Conservation (phyloP, 2,888 invertebrate species). For the Lutraria lutraria region DNA sequence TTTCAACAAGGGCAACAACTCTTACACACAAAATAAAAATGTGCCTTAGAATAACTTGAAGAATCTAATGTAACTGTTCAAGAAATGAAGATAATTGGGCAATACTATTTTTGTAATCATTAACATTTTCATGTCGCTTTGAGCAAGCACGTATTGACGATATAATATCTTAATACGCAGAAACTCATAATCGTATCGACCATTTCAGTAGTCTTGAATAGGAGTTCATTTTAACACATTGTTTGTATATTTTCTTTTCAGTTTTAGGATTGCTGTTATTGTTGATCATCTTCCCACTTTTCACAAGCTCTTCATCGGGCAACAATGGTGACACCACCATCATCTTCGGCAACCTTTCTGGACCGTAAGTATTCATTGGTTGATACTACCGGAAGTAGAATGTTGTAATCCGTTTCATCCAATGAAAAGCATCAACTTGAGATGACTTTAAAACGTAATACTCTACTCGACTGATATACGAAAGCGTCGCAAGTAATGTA, state of each 20-base stretch:
- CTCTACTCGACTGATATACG: too few species aligned
- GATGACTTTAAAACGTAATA: not conserved
- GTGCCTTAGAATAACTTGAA: too few species aligned
- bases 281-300: not conserved
- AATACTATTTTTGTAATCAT: too few species aligned
- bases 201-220: too few species aligned
- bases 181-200: not conserved
- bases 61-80: too few species aligned
- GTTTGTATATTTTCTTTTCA: not conserved
- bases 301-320: not conserved
- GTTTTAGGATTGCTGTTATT: not conserved
- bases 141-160: too few species aligned
- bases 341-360: conserved; percentile 52
- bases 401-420: not conserved
- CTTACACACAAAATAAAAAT: too few species aligned
- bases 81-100: too few species aligned
- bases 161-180: too few species aligned
- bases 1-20: too few species aligned
- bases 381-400: not conserved
- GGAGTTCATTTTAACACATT: not conserved
- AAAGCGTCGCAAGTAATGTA: too few species aligned
- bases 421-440: not conserved
- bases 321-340: conserved; percentile 36
- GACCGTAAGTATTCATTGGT: conserved; percentile 34
- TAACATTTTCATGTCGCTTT: too few species aligned